Percentiles rank a stretch among this genome's conserved stretches.
Conservation (phyloP, 2,888 invertebrate species). For the Capitulum mitella region DNA sequence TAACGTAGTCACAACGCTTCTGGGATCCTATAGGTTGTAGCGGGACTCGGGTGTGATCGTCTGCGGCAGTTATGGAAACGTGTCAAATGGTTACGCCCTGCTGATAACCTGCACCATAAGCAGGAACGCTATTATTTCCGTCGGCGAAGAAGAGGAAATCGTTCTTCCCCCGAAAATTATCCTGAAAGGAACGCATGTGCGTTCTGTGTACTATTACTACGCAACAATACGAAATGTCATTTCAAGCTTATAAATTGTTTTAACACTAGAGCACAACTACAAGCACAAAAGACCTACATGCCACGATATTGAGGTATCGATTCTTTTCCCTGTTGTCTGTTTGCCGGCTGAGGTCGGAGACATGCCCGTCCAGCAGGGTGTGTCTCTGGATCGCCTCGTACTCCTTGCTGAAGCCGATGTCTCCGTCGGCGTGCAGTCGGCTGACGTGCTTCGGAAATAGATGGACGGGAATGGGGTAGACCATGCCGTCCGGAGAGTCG, state of each 20-base stretch:
- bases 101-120: too few relatives aligned
- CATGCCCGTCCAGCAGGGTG: constrained; percentile 63
- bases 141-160: too few relatives aligned
- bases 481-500: constrained; percentile 44
- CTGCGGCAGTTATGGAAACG: too few relatives aligned
- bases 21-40: constrained; percentile 44
- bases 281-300: constrained; percentile 62
- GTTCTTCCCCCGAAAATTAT: too few relatives aligned
- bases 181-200: too few relatives aligned
- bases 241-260: too few relatives aligned
- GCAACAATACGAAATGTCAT: too few relatives aligned
- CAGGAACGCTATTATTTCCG: too few relatives aligned
- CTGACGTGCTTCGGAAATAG: constrained; percentile 77
- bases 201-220: too few relatives aligned
- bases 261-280: too few relatives aligned
- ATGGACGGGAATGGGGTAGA: constrained; percentile 60
- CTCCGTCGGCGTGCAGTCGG: constrained; percentile 81
- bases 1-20: constrained; percentile 81
- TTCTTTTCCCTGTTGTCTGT: constrained; percentile 91
- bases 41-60: constrained; percentile 51
- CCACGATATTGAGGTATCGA: constrained; percentile 90
- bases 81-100: too few relatives aligned
- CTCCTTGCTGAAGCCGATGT: constrained; percentile 90
- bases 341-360: constrained; percentile 78
- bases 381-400: constrained; percentile 81